Evolutionary conservation across 2,888 invertebrate genomes (phyloP).

Genomic region (Xestia sexstrigata): DNA sequence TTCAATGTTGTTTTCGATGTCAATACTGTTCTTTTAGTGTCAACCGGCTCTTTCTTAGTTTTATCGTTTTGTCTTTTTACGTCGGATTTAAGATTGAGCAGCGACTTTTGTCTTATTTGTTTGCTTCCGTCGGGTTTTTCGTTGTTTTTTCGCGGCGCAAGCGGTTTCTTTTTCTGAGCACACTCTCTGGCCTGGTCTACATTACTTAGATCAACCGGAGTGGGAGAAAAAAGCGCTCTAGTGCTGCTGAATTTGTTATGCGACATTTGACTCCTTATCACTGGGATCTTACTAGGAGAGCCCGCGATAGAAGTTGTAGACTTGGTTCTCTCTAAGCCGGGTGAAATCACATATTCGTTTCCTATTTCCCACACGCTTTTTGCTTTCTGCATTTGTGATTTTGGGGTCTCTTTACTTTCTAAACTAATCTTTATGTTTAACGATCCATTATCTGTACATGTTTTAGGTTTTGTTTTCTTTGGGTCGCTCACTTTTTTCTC

Average conservation of each 20-base stretch:
- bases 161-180: conserved; percentile 88
- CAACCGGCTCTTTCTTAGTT: conserved; percentile 82
- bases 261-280: conserved; percentile 90
- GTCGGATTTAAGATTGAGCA: conserved; percentile 84
- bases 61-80: conserved; percentile 84
- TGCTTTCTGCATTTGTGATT: conserved; percentile 88
- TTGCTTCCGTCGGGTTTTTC: conserved; percentile 83
- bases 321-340: conserved; percentile 87
- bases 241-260: conserved; percentile 88
- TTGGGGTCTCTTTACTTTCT: conserved; percentile 81
- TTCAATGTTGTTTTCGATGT: conserved; percentile 82
- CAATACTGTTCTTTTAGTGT: conserved; percentile 81
- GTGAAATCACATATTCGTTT: conserved; percentile 81
- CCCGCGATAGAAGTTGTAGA: conserved; percentile 90
- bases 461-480: conserved; percentile 86
- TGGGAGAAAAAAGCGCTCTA: conserved; percentile 90
- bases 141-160: conserved; percentile 78
- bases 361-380: conserved; percentile 90
- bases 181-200: conserved; percentile 90
- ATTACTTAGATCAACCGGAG: conserved; percentile 90
- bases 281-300: conserved; percentile 92
- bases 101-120: conserved; percentile 88
- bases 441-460: conserved; percentile 81
- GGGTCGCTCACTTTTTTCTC: conserved; percentile 85
- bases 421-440: conserved; percentile 83